These are phyloP conservation scores for Mola mola DNA, from an alignment of 2,113 vertebrate genomes.

Conservation along the genomic window DNA sequence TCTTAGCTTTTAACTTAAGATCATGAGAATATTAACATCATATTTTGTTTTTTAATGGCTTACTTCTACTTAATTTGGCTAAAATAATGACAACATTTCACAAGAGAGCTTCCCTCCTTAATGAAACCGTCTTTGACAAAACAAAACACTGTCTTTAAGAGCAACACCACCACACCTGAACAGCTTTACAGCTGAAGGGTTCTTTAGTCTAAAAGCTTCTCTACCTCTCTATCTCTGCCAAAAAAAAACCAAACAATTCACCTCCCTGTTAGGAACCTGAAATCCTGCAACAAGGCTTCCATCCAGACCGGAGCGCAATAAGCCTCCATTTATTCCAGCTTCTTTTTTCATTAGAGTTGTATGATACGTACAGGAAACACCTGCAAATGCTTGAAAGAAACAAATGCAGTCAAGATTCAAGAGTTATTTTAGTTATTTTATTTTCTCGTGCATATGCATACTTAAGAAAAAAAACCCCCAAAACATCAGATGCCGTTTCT, in stretches of 20 bases:
- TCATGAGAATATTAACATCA: background rate
- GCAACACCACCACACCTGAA: background rate
- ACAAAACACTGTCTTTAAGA: background rate
- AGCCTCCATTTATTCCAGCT: too few species aligned
- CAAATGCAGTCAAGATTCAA: too few species aligned
- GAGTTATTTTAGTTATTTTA: too few species aligned
- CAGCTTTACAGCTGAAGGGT: slow-evolving; percentile 4
- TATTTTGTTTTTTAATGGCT: slow-evolving; percentile 1
- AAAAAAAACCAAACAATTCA: too few species aligned
- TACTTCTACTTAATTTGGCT: background rate
- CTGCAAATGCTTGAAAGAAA: too few species aligned
- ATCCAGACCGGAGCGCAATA: background rate
- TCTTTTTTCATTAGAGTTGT: too few species aligned
- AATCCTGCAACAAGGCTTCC: slow-evolving; percentile 17
- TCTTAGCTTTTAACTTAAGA: background rate
- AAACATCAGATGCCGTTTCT: too few species aligned
- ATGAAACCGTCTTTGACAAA: background rate
- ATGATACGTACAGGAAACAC: too few species aligned
- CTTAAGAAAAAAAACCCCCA: too few species aligned
- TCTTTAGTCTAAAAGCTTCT: slow-evolving; percentile 31
- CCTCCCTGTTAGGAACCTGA: too few species aligned
- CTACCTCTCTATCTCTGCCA: background rate
- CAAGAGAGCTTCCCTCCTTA: background rate
- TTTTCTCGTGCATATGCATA: too few species aligned
- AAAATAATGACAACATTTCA: background rate